phyloP scores from a whole-genome alignment of 2,113 vertebrate genomes.

The Zosterops lateralis region DNA sequence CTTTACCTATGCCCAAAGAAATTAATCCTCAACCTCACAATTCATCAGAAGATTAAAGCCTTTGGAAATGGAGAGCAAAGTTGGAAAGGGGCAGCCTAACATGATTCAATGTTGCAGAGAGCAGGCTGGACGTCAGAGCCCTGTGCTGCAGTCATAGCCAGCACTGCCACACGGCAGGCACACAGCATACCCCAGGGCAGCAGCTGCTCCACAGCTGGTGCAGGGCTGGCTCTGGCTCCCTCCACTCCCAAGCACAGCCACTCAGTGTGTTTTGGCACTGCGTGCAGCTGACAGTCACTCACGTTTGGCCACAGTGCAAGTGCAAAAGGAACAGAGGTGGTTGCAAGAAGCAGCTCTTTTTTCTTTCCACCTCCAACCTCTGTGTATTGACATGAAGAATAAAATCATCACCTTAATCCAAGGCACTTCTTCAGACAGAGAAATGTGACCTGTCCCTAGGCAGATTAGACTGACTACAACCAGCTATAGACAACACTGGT shows the following conservation, averaged over 20 bases:
- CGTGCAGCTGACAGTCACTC: not conserved
- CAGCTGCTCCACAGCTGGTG: constrained; percentile 1
- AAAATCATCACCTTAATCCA: not conserved
- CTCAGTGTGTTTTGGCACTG: not conserved
- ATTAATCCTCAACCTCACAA: not conserved
- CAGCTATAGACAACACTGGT: not conserved
- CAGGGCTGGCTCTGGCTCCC: not conserved
- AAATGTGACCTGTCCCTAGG: not conserved
- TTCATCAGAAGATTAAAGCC: not conserved
- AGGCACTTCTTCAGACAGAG: not conserved
- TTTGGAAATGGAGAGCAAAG: not conserved
- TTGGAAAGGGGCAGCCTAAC: accelerated
- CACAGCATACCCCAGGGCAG: not conserved
- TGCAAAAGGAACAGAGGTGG: not conserved
- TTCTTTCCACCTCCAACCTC: not conserved
- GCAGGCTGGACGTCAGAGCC: not conserved
- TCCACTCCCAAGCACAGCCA: not conserved
- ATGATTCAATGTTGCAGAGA: not conserved
- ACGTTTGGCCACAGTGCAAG: not conserved
- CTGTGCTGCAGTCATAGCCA: not conserved
- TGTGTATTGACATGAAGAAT: accelerated
- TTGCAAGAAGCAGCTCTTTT: not conserved
- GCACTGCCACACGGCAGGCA: not conserved
- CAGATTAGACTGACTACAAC: not conserved
- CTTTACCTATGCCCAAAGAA: not conserved